Percentiles rank a stretch among this genome's conserved stretches.
Evolutionary conservation across 2,113 vertebrate genomes (phyloP).

Genomic region (Halcyon senegalensis): DNA sequence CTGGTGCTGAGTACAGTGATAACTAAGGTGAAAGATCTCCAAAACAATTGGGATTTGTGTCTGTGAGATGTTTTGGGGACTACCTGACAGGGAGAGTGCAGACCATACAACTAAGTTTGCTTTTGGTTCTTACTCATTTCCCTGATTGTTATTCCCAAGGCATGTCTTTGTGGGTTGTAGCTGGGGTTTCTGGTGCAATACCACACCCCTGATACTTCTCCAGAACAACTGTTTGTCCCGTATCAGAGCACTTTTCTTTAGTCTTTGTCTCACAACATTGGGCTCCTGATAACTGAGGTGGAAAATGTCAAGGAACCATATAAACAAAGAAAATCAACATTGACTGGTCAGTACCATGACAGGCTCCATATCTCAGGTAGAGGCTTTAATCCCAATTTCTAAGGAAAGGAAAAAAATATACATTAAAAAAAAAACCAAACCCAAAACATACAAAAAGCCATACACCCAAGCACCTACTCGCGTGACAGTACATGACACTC

Average conservation of each 20-base stretch:
- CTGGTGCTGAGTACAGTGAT: no score
- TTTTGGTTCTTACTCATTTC: not conserved
- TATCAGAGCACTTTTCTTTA: not conserved
- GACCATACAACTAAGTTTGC: fast-evolving
- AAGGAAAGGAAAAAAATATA: no score
- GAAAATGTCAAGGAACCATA: not conserved
- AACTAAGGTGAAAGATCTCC: not conserved
- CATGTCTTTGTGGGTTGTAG: not conserved
- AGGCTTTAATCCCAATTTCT: not conserved
- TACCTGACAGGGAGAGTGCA: not conserved
- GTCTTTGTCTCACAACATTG: not conserved
- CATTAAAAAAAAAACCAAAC: no score
- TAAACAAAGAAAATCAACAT: not conserved
- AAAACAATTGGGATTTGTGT: not conserved
- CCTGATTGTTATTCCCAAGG: not conserved
- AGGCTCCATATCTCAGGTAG: not conserved
- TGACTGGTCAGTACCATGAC: not conserved
- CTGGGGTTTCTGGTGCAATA: not conserved
- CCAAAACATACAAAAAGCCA: no score
- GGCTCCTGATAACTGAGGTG: not conserved
- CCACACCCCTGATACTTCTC: fast-evolving
- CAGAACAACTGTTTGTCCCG: not conserved
- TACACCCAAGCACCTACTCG: not conserved
- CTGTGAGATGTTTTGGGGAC: not conserved
- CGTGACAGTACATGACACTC: not conserved